Conservation (phyloP, 2,888 invertebrate genomes). For the Lasioglossum marginatum region DNA sequence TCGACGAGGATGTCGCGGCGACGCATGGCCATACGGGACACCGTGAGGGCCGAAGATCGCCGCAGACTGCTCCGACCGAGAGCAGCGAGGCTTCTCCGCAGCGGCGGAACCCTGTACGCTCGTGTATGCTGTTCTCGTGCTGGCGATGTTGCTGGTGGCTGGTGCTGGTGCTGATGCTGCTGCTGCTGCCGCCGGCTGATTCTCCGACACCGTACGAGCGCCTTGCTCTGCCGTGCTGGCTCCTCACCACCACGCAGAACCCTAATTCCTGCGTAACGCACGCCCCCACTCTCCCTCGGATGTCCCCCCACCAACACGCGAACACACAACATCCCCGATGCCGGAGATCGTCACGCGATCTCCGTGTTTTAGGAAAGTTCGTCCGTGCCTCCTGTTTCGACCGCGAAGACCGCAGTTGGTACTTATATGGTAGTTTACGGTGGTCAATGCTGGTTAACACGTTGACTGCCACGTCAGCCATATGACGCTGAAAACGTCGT, state of each 20-base stretch:
- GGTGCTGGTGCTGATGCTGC: constrained; percentile 23
- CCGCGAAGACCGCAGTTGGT: not conserved
- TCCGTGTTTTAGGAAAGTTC: constrained; percentile 15
- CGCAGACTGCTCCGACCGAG: constrained; percentile 69
- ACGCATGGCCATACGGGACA: constrained; percentile 78
- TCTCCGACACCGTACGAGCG: constrained; percentile 53
- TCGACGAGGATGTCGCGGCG: constrained; percentile 47
- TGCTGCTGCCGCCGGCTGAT: constrained; percentile 51
- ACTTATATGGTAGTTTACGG: not conserved
- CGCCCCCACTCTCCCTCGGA: constrained; percentile 71
- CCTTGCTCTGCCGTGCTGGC: constrained; percentile 36
- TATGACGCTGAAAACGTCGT: too few species aligned
- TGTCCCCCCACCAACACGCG: constrained; percentile 61
- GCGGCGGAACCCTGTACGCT: constrained; percentile 57
- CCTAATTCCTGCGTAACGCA: constrained; percentile 76
- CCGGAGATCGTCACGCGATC: constrained; percentile 57
- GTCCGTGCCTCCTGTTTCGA: not conserved
- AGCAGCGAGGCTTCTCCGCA: constrained; percentile 61
- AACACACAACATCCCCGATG: constrained; percentile 63
- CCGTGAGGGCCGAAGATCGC: constrained; percentile 72
- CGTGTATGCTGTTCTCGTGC: constrained; percentile 35
- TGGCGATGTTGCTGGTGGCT: constrained; percentile 10
- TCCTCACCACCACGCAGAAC: constrained; percentile 71
- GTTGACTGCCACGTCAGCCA: too few species aligned
- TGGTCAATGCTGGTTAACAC: too few species aligned